These are phyloP conservation scores for Erebia ligea DNA, from an alignment of 2,888 invertebrate genomes.

Conservation along the genomic window DNA sequence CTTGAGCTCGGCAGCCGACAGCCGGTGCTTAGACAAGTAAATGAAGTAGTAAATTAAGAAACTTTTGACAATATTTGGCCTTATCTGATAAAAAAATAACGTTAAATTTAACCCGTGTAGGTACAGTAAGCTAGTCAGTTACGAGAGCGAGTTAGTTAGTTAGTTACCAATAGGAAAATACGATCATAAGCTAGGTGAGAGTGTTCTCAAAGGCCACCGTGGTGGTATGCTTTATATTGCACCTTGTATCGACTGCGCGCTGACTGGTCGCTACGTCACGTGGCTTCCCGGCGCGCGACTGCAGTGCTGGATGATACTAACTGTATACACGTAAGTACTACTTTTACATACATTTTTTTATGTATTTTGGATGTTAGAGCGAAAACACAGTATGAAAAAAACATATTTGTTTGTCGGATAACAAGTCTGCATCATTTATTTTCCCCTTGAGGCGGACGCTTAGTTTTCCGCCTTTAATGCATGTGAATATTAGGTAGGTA, in stretches of 20 bases:
- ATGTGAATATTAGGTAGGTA: no score
- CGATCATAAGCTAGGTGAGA: slow-evolving; percentile 48
- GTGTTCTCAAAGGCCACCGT: slow-evolving; percentile 67
- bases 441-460: no score
- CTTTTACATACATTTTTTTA: slow-evolving; percentile 20
- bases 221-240: slow-evolving; percentile 82
- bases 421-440: no score
- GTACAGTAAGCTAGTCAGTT: slow-evolving; percentile 71
- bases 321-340: slow-evolving; percentile 86
- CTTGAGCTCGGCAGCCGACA: slow-evolving; percentile 77
- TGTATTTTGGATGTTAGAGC: no score
- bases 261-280: slow-evolving; percentile 84
- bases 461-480: no score
- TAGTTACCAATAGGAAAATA: slow-evolving; percentile 70
- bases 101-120: slow-evolving; percentile 50
- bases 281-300: slow-evolving; percentile 84
- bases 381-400: no score
- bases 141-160: slow-evolving; percentile 57
- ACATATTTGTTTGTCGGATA: no score
- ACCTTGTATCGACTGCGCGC: slow-evolving; percentile 83
- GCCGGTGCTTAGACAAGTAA: slow-evolving; percentile 82
- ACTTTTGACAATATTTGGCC: slow-evolving; percentile 55
- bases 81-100: slow-evolving; percentile 41
- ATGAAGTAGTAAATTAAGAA: slow-evolving; percentile 46
- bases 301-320: slow-evolving; percentile 87